These are phyloP conservation scores for Machimus rusticus DNA, from an alignment of 2,888 invertebrate species.

Conservation along the genomic window DNA sequence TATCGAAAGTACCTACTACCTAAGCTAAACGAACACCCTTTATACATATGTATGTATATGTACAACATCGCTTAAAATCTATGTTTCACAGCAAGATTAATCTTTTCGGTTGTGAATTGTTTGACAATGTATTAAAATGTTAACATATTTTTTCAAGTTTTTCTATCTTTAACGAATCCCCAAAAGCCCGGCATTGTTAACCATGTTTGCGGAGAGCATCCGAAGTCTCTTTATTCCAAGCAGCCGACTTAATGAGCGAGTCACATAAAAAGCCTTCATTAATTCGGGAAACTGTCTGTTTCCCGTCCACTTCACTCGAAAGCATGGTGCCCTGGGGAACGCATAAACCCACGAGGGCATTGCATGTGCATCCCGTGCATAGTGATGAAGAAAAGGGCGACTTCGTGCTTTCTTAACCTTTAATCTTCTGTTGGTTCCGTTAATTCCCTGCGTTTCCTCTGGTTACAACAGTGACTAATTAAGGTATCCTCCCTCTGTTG, in stretches of 20 bases:
- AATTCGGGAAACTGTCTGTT: neutral
- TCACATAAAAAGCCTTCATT: neutral
- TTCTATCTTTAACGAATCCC: neutral
- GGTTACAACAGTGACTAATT: neutral
- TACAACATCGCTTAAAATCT: too few relatives aligned
- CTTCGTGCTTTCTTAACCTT: neutral
- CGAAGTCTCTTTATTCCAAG: neutral
- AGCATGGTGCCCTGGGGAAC: neutral
- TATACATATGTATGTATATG: too few relatives aligned
- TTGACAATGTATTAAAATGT: neutral
- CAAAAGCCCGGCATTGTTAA: neutral
- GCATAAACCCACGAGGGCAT: neutral
- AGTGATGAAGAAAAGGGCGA: neutral
- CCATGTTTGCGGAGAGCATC: neutral
- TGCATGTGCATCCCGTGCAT: neutral
- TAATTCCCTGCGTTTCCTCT: neutral
- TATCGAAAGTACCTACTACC: too few relatives aligned
- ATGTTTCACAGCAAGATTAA: too few relatives aligned
- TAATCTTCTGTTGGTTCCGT: neutral
- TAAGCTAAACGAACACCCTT: too few relatives aligned
- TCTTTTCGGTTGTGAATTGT: too few relatives aligned
- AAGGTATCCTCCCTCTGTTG: neutral
- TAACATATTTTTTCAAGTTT: neutral
- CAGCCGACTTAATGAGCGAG: neutral
- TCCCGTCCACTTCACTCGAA: neutral